Evolutionary conservation across 2,113 vertebrate genomes (phyloP), one percentile per base, ranked within the genome.

Genomic region (Podarcis raffonei): DNA sequence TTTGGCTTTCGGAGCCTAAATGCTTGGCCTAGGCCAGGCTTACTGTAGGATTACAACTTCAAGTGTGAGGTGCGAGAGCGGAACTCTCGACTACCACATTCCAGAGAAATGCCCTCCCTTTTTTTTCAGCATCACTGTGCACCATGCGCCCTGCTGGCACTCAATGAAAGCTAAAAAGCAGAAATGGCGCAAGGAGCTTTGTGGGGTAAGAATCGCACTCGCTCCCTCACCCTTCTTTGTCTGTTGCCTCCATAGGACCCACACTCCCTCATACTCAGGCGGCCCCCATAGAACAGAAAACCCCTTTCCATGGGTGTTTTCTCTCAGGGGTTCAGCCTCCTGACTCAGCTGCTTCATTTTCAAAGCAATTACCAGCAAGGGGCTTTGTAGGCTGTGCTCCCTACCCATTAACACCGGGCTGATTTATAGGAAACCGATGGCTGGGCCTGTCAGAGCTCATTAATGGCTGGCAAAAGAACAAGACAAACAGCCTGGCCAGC

Each of bases 401-500:
- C 89, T 89, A 66, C 9, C 79, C 90, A 89, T 90, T 76, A 93
- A 87, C 81, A 90, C 87, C 90, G 35, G 78, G 92, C 76, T 92
- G 94, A 95, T 94, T 94, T 94, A 93, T 92, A 89, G 92, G 95
- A 94, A 94, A 84, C 83, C 90, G 4, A 23, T 91, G 93, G 83
- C 89, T 87, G 90, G 92, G 94, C 82, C 92, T 94, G 91, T 95
- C 95, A 95, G 91, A 92, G 92, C 89, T 93, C 94, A 93, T 95
- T 94, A 95, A 93, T 74, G 68, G 89, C 94, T 93, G 92, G 90
- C 92, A 92, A 5, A 35, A 90, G 94, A 94, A 91, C 91, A 94
- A 94, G 90, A 93, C 95, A 94, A 96, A 95, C 93, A 94, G 95
- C 90, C 93, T 79, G 27, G 81, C 89, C 93, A 90, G 89, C 93